Evolutionary conservation across 2,888 invertebrate species (phyloP).

Genomic region (Morpho deidamia): DNA sequence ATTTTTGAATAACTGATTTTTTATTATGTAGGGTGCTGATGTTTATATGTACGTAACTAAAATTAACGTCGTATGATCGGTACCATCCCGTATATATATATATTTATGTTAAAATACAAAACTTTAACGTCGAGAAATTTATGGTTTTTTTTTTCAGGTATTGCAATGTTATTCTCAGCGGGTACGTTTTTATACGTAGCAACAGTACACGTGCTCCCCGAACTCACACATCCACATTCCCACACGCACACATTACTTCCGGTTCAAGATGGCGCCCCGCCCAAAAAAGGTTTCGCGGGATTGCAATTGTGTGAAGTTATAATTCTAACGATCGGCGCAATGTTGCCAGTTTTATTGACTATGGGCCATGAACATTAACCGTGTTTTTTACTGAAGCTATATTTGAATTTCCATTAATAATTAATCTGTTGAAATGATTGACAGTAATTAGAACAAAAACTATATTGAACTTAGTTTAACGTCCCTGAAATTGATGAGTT

Average conservation of each 20-base stretch:
- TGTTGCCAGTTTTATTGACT: conserved; percentile 93
- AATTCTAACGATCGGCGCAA: conserved; percentile 90
- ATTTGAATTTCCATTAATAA: not conserved
- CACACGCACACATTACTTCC: conserved; percentile 61
- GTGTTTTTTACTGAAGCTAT: not conserved
- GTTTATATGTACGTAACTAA: no score
- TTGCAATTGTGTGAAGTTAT: conserved; percentile 88
- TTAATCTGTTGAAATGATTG: not conserved
- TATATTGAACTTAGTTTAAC: no score
- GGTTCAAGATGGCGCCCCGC: conserved; percentile 44
- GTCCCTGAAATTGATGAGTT: no score
- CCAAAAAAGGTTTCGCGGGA: conserved; percentile 63
- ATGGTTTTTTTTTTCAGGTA: conserved; percentile 74
- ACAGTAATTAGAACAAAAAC: no score
- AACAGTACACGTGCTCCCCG: conserved; percentile 98
- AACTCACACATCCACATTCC: conserved; percentile 82
- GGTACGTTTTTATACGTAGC: conserved; percentile 99
- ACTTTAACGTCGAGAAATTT: not conserved
- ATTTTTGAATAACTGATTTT: no score
- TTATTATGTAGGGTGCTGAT: no score
- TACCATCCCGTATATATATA: no score
- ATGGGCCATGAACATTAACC: conserved; percentile 92
- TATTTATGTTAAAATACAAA: conserved; percentile 32
- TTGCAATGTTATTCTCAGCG: conserved; percentile 99
- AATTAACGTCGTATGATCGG: no score